phyloP scores from a whole-genome alignment of 2,888 invertebrate genomes.

The Caenorhabditis sp. region DNA sequence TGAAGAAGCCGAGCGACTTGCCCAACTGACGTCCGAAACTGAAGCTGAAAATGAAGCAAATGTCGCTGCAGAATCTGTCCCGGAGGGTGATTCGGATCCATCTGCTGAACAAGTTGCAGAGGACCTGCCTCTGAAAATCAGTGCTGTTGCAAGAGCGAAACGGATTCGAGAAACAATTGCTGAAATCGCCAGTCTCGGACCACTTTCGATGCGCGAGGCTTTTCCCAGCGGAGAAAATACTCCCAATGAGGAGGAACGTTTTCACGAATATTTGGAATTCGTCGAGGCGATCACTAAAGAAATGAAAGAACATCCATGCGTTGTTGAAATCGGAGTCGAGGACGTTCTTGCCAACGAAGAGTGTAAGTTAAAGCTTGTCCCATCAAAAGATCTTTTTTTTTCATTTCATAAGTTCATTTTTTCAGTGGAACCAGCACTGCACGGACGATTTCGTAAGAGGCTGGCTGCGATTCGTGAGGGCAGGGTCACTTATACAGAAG shows the following conservation, averaged over 20 bases:
- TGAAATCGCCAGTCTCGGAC: neutral
- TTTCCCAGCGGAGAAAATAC: too few species aligned
- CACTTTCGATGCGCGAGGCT: neutral
- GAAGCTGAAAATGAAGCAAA: too few species aligned
- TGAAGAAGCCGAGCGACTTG: too few species aligned
- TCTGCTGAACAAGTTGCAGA: too few species aligned
- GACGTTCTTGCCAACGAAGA: slow-evolving; percentile 10
- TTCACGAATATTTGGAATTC: neutral
- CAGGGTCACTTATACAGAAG: too few species aligned
- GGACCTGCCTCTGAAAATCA: neutral
- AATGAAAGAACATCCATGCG: slow-evolving; percentile 2
- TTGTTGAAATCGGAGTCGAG: slow-evolving; percentile 7
- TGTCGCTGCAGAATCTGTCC: too few species aligned
- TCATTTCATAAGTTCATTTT: neutral
- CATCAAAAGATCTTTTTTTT: too few species aligned
- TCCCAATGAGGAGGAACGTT: too few species aligned
- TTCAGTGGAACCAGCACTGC: slow-evolving; percentile 44
- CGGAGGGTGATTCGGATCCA: too few species aligned
- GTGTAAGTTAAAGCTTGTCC: too few species aligned
- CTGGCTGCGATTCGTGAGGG: neutral
- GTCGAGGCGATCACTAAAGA: neutral
- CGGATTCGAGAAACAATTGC: slow-evolving; percentile 7
- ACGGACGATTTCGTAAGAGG: slow-evolving; percentile 37
- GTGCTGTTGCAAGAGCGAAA: neutral
- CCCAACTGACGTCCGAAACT: too few species aligned